Percentiles rank a stretch among this genome's conserved stretches.
phyloP scores from a whole-genome alignment of 2,113 vertebrate genomes.

The Dipodomys merriami region DNA sequence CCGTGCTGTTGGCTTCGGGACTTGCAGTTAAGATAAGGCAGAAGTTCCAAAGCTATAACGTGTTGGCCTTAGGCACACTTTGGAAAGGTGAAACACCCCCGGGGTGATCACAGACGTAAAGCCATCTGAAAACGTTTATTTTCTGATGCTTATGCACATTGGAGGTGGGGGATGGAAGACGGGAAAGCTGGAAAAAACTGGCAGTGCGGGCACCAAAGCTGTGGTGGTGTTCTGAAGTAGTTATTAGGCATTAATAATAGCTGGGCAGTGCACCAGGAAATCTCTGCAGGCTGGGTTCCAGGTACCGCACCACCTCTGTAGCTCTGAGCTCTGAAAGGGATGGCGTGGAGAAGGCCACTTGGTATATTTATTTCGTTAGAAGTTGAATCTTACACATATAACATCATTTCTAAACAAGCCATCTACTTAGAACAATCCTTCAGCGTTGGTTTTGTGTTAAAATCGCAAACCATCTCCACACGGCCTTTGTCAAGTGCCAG shows the following conservation, averaged over 20 bases:
- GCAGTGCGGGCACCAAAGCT: slow-evolving; percentile 53
- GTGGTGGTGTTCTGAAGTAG: slow-evolving; percentile 66
- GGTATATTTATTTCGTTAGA: neutral
- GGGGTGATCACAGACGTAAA: slow-evolving; percentile 45
- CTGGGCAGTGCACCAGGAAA: neutral
- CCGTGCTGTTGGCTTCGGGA: slow-evolving; percentile 51
- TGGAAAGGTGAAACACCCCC: slow-evolving; percentile 61
- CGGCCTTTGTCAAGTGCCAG: neutral
- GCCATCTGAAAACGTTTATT: slow-evolving; percentile 54
- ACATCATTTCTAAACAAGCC: neutral
- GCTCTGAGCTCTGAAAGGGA: neutral
- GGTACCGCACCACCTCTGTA: neutral
- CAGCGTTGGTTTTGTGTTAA: slow-evolving; percentile 3
- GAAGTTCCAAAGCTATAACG: slow-evolving; percentile 46
- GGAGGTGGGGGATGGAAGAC: slow-evolving; percentile 19
- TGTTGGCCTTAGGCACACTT: slow-evolving; percentile 50
- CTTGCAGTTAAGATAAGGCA: slow-evolving; percentile 40
- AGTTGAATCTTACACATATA: neutral
- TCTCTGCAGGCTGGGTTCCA: neutral
- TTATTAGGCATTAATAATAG: slow-evolving; percentile 76
- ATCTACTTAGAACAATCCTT: neutral
- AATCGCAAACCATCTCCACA: neutral
- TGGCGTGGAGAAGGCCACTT: neutral
- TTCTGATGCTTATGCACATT: slow-evolving; percentile 51
- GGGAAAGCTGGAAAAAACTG: slow-evolving; percentile 60